Conservation (phyloP, 2,797 vertebrate species). For the Sphenopsis melanotis region DNA sequence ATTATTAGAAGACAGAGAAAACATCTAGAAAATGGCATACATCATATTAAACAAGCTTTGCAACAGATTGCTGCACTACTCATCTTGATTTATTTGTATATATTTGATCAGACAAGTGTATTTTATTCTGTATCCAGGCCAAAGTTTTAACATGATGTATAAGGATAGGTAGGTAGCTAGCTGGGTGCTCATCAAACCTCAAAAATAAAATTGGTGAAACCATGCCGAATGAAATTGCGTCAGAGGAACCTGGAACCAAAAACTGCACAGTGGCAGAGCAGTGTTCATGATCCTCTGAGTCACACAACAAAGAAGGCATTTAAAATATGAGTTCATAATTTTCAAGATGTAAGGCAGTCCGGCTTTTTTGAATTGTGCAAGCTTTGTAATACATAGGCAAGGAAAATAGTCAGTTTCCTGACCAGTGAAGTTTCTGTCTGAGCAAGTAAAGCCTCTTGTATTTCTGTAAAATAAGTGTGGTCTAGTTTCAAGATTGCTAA, state of each 20-base stretch:
- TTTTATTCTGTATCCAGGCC: constrained; percentile 33
- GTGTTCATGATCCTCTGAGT: not conserved
- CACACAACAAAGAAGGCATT: not conserved
- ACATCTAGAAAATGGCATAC: not conserved
- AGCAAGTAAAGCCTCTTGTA: not conserved
- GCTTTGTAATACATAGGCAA: not conserved
- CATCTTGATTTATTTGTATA: not conserved
- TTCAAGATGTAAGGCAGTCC: not conserved
- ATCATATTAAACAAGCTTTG: not conserved
- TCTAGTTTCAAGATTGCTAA: not conserved
- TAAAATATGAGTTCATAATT: not conserved
- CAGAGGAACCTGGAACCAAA: constrained; percentile 29
- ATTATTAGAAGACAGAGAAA: not conserved
- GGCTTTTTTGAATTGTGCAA: not conserved
- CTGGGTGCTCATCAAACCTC: constrained; percentile 48
- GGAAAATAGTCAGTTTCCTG: not conserved
- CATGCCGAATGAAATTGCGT: not conserved
- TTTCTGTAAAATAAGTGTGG: not conserved
- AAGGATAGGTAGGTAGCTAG: not conserved
- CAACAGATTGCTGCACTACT: not conserved
- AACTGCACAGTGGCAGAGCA: not conserved
- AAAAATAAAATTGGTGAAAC: constrained; percentile 28
- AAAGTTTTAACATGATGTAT: constrained; percentile 28
- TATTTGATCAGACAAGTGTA: not conserved
- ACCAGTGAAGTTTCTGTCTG: not conserved